Percentiles rank a stretch among this genome's conserved stretches.
Conservation (phyloP, 1,140 invertebrate species). For the Zaprionus ornatus region DNA sequence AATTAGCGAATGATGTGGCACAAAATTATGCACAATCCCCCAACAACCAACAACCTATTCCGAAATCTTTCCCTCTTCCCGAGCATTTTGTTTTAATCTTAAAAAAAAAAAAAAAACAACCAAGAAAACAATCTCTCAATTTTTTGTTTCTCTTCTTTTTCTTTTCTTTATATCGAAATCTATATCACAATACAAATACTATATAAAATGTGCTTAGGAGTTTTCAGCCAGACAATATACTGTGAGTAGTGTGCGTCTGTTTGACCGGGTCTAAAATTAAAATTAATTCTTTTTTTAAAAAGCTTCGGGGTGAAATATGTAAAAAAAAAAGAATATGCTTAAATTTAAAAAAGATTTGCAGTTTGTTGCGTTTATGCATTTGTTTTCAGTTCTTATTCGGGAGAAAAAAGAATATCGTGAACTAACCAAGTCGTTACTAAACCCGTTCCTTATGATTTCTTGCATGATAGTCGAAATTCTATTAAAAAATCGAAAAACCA, state of each 20-base stretch:
- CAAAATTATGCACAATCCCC: constrained; percentile 9
- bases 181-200: constrained; percentile 37
- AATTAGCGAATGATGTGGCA: neutral
- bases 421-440: constrained; percentile 6
- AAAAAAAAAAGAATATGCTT: constrained; percentile 24
- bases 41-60: neutral
- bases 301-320: constrained; percentile 25
- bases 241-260: constrained; percentile 74
- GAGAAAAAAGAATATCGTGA: neutral
- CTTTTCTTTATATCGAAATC: constrained; percentile 62
- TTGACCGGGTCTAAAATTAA: constrained; percentile 29
- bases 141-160: constrained; percentile 73
- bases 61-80: neutral
- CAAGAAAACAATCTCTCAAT: constrained; percentile 55
- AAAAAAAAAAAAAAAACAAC: constrained; percentile 8
- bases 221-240: constrained; percentile 84
- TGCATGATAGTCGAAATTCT: constrained; percentile 21
- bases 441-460: neutral
- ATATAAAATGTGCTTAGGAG: constrained; percentile 71
- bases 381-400: constrained; percentile 4
- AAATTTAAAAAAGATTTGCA: constrained; percentile 18
- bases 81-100: constrained; percentile 37
- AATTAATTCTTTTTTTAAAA: constrained; percentile 10
- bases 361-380: constrained; percentile 14
- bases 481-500: neutral